phyloP scores from a whole-genome alignment of 2,113 vertebrate genomes.

The Smithornis capensis region DNA sequence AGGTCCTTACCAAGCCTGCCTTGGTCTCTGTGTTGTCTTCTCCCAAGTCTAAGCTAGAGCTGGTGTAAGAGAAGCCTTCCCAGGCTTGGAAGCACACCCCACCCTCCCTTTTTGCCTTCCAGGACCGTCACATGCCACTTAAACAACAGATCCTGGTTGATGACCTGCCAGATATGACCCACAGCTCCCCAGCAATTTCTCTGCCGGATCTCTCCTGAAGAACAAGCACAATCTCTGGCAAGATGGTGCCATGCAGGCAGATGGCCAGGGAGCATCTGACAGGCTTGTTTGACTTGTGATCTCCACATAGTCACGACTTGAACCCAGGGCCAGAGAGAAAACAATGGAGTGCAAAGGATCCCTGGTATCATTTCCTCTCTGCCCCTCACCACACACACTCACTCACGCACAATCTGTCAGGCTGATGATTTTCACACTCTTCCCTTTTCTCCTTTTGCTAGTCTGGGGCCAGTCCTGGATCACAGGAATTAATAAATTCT shows the following conservation, averaged over 20 bases:
- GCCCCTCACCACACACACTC: neutral
- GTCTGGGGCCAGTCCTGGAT: constrained; percentile 66
- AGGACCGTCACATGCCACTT: constrained; percentile 1
- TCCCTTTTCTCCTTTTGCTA: constrained; percentile 61
- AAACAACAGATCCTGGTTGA: neutral
- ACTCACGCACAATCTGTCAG: constrained; percentile 7
- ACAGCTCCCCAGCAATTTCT: neutral
- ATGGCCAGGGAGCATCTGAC: constrained; percentile 48
- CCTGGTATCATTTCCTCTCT: neutral
- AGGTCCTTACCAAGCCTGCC: neutral
- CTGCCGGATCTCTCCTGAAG: neutral
- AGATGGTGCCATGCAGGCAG: constrained; percentile 17
- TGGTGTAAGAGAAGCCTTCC: neutral
- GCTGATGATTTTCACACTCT: constrained; percentile 30
- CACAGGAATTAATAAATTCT: constrained; percentile 75
- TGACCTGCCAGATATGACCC: neutral
- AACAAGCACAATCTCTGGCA: neutral
- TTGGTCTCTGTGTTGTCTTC: neutral
- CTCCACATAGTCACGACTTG: neutral
- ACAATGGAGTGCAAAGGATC: neutral
- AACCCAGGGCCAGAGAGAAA: constrained; percentile 6
- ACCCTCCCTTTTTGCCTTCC: neutral
- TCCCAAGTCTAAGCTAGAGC: neutral
- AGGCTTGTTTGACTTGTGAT: constrained; percentile 42
- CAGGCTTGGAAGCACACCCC: neutral